These are phyloP conservation scores for Microhierax caerulescens DNA, from an alignment of 2,797 vertebrate genomes.

Conservation along the genomic window DNA sequence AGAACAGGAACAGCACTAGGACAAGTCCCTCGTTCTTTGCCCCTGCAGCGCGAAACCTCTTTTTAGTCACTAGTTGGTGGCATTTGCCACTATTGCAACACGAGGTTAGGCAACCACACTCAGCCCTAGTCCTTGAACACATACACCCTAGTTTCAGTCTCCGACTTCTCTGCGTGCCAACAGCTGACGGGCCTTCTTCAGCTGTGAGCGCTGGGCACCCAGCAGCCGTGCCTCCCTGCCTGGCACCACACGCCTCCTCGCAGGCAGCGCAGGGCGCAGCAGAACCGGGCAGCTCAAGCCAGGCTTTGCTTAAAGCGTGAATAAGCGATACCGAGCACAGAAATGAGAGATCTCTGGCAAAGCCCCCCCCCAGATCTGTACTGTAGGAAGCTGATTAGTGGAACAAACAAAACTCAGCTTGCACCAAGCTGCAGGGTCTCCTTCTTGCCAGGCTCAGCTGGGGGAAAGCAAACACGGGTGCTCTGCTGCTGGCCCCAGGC, in stretches of 20 bases:
- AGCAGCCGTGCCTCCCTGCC: neutral
- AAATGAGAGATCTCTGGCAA: neutral
- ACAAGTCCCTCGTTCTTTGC: neutral
- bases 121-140: neutral
- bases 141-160: neutral
- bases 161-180: neutral
- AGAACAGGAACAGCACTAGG: neutral
- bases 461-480: neutral
- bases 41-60: neutral
- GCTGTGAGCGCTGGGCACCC: neutral
- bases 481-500: accelerated
- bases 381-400: neutral
- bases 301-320: neutral
- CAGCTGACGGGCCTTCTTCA: neutral
- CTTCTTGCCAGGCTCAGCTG: neutral
- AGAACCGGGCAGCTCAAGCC: neutral
- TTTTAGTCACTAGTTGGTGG: neutral
- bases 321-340: accelerated
- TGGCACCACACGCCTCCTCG: accelerated
- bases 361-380: neutral
- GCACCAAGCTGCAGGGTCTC: neutral
- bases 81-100: neutral
- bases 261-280: neutral
- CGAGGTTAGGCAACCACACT: neutral
- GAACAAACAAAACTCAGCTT: neutral